Conservation (phyloP, 2,113 vertebrate species). For the Synodontis membranacea region DNA sequence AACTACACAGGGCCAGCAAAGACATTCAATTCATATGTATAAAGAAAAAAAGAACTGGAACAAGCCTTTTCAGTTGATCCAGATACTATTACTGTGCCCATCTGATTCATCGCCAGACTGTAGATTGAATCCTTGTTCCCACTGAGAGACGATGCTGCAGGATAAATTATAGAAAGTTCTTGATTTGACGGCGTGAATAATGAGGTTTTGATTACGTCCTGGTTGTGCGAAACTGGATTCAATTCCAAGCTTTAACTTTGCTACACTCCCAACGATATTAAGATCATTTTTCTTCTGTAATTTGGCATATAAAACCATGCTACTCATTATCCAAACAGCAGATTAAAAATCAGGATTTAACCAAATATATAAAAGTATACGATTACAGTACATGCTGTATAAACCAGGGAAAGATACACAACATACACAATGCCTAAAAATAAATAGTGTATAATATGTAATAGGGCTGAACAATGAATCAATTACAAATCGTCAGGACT, state of each 20-base stretch:
- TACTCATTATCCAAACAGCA: background rate
- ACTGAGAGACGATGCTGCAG: conserved; percentile 93
- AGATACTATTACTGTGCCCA: conserved; percentile 98
- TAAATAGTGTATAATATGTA: background rate
- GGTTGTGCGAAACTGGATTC: background rate
- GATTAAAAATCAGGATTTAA: background rate
- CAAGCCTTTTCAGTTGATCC: conserved; percentile 98
- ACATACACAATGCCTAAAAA: background rate
- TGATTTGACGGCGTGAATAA: background rate
- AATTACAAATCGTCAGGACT: too few relatives aligned
- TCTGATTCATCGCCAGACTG: conserved; percentile 98
- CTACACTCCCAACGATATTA: background rate
- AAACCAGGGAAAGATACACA: background rate
- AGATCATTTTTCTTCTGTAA: background rate
- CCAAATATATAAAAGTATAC: background rate
- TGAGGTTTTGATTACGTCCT: background rate
- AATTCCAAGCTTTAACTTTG: background rate
- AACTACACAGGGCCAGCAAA: background rate
- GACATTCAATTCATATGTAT: background rate
- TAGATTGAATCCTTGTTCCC: conserved; percentile 99
- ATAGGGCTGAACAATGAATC: too few relatives aligned
- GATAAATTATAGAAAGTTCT: conserved; percentile 18
- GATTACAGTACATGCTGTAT: too few relatives aligned
- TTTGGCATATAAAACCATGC: background rate
- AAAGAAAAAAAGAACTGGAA: background rate